phyloP scores from a whole-genome alignment of 1,140 invertebrate genomes.

The Bombus sylvicola region DNA sequence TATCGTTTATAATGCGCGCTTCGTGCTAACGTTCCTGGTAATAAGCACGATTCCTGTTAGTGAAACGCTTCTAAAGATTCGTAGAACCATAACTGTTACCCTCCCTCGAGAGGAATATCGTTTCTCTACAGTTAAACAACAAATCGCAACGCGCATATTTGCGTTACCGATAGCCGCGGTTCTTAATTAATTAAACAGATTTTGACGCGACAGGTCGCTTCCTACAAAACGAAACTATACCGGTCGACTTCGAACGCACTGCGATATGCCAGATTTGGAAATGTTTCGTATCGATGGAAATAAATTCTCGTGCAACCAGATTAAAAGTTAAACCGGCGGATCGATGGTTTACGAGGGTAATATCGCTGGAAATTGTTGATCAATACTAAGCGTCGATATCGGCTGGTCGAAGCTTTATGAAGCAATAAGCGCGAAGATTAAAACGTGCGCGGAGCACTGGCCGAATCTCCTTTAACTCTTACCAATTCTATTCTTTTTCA shows the following conservation, averaged over 20 bases:
- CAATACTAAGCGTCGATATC: conserved; percentile 11
- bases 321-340: conserved; percentile 27
- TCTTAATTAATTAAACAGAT: conserved; percentile 8
- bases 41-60: neutral
- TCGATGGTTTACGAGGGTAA: conserved; percentile 37
- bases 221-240: too few relatives aligned
- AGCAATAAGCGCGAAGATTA: conserved; percentile 45
- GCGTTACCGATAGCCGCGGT: neutral
- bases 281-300: neutral
- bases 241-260: too few relatives aligned
- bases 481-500: neutral
- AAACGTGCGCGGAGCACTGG: neutral
- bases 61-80: conserved; percentile 4
- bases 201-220: neutral
- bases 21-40: neutral
- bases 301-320: conserved; percentile 23
- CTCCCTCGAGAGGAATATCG: neutral
- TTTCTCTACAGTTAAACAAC: conserved; percentile 17
- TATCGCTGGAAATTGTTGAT: conserved; percentile 42
- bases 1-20: neutral
- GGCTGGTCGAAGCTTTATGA: conserved; percentile 31
- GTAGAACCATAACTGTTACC: neutral
- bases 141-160: conserved; percentile 27
- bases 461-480: neutral
- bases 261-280: neutral